Conservation (phyloP, 1,140 invertebrate species). For the Chelonus insularis region DNA sequence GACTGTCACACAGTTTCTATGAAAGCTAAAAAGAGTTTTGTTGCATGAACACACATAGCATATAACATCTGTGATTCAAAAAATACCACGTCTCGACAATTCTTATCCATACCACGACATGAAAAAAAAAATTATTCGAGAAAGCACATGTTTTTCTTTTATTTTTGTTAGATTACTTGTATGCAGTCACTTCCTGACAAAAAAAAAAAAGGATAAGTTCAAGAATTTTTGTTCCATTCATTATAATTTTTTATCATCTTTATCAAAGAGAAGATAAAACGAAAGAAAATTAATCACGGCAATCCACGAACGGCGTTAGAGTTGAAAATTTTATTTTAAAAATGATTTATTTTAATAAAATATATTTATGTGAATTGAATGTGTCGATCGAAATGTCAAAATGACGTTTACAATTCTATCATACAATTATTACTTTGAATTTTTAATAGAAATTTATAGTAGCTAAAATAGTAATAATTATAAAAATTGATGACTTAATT, state of each 20-base stretch:
- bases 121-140: background rate
- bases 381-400: slow-evolving; percentile 1
- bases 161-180: slow-evolving; percentile 2
- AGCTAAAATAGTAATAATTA: no score
- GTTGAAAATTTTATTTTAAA: no score
- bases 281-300: background rate
- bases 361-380: background rate
- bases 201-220: slow-evolving; percentile 3
- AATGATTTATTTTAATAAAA: background rate
- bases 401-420: slow-evolving; percentile 5
- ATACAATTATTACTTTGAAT: no score
- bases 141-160: slow-evolving; percentile 1
- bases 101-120: slow-evolving; percentile 4
- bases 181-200: slow-evolving; percentile 5
- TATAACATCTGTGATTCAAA: no score
- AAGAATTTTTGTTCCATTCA: slow-evolving; percentile 11
- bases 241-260: background rate
- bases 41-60: background rate
- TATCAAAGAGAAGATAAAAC: background rate
- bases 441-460: no score
- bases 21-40: slow-evolving; percentile 10
- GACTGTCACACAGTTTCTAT: no score
- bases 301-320: no score
- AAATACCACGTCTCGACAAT: background rate
- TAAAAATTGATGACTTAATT: no score